These are phyloP conservation scores for Eurosta solidaginis DNA, from an alignment of 1,140 invertebrate species.

Conservation along the genomic window DNA sequence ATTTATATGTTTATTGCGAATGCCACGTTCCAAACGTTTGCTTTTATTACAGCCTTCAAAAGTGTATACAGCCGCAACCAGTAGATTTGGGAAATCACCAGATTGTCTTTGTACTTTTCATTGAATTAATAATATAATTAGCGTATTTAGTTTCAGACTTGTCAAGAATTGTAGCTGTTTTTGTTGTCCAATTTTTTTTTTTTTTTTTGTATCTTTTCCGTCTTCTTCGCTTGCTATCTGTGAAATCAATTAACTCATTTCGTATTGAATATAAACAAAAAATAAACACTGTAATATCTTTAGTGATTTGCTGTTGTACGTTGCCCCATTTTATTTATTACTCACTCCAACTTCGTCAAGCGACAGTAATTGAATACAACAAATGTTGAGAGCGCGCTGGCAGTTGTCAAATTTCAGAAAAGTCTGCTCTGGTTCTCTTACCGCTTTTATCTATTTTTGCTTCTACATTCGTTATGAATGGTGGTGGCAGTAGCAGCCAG, in stretches of 20 bases:
- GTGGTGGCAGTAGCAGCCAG: too few species aligned
- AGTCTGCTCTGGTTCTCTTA: conserved; percentile 3
- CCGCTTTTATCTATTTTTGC: conserved; percentile 1
- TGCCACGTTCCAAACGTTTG: conserved; percentile 26
- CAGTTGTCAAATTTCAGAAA: conserved; percentile 6
- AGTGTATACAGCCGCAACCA: not conserved
- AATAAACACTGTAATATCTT: not conserved
- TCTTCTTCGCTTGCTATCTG: too few species aligned
- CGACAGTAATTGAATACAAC: not conserved
- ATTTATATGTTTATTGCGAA: not conserved
- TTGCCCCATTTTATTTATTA: not conserved
- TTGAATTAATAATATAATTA: too few species aligned
- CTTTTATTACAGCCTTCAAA: conserved; percentile 10
- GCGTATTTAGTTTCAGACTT: not conserved
- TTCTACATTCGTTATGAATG: not conserved
- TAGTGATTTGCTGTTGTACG: not conserved
- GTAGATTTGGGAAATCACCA: conserved; percentile 21
- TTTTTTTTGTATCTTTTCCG: not conserved
- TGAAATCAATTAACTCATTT: not conserved
- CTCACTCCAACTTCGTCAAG: conserved; percentile 7
- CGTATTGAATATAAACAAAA: not conserved
- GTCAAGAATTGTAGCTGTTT: not conserved
- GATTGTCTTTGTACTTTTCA: not conserved
- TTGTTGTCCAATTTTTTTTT: not conserved
- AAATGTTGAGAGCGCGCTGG: not conserved